Evolutionary conservation across 2,888 invertebrate genomes (phyloP).

Genomic region (Hirtodrosophila histrioides): DNA sequence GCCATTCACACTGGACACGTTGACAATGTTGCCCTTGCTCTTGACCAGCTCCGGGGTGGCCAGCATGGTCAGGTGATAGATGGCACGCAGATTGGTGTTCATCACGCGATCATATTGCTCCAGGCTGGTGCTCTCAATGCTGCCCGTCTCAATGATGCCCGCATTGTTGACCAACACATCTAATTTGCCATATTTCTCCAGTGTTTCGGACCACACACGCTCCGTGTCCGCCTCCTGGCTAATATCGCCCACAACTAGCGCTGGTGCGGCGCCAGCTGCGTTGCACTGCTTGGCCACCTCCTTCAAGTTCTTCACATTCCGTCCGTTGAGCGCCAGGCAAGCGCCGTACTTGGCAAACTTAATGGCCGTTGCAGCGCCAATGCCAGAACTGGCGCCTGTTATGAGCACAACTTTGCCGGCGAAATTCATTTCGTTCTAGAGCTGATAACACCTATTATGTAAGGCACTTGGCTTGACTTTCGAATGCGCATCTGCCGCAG

Average conservation of each 20-base stretch:
- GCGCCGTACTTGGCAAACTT: constrained; percentile 89
- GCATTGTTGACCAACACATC: constrained; percentile 96
- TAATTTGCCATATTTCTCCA: constrained; percentile 90
- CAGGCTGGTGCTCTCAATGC: constrained; percentile 93
- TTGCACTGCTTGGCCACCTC: constrained; percentile 87
- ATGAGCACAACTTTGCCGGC: constrained; percentile 87
- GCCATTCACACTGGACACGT: constrained; percentile 97
- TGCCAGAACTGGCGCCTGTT: constrained; percentile 91
- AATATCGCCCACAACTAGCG: constrained; percentile 88
- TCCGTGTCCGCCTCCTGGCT: constrained; percentile 90
- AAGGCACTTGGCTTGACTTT: constrained; percentile 30
- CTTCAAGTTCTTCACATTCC: constrained; percentile 87
- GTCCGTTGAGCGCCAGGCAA: constrained; percentile 87
- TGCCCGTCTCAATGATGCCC: constrained; percentile 92
- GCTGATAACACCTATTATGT: constrained; percentile 38
- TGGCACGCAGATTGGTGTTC: constrained; percentile 93
- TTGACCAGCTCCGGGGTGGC: constrained; percentile 93
- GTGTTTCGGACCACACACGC: constrained; percentile 89
- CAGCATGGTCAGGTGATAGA: constrained; percentile 93
- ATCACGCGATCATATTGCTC: constrained; percentile 95
- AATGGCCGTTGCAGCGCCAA: constrained; percentile 89
- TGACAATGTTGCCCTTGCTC: constrained; percentile 95
- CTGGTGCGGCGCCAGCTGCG: constrained; percentile 57
- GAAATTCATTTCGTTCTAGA: constrained; percentile 85
- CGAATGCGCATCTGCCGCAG: constrained; percentile 25